Evolutionary conservation across 2,888 invertebrate genomes (phyloP), one percentile per base, ranked within the genome.

Genomic region (Synergus gifuensis): DNA sequence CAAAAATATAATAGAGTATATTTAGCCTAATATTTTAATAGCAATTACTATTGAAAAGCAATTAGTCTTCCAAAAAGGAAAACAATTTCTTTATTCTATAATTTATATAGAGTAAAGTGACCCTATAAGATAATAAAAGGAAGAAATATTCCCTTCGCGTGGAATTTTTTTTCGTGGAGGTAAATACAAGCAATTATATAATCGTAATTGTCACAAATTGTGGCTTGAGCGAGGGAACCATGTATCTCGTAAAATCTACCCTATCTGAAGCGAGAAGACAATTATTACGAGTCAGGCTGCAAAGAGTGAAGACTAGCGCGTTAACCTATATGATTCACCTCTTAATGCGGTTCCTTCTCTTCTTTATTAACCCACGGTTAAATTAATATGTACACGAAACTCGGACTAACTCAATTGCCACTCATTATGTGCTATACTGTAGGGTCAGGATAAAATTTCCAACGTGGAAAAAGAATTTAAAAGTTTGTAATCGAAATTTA

Each of bases 331-430:
- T 91, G 90, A 91, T 90, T 90, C 90, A 91, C 88, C 89, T 88
- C 89, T 90, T 90, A 88, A 89, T 84, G 85, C 86, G 87, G 84
- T 86, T 87, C 85, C 85, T 84, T 88, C 82, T 85, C 82, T 85
- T 86, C 85, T 85, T 88, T 86, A 89, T 87, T 87, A 87, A 85
- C 82, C 85, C 83, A 80, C 83, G 84, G 84, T 86, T 89, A 88
- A 90, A 91, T 90, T 88, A 90, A 91, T 91, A 89, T 91, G 90
- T 90, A 90, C 90, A 91, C 89, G 90, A 90, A 91, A 90, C 89
- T 89, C 84, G 84, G 84, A 80, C 88, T 90, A 90, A 90, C 90
- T 90, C 88, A 86, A 91, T 91, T 90, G 87, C 76, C 69, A 77
- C 85, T 84, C 83, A 84, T 84, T 81, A 69, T 44, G 44, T 44